A percentile compares a stretch with the other conserved stretches of the same genome.
Conservation (phyloP, 2,797 vertebrate species). For the Aplochiton taeniatus region DNA sequence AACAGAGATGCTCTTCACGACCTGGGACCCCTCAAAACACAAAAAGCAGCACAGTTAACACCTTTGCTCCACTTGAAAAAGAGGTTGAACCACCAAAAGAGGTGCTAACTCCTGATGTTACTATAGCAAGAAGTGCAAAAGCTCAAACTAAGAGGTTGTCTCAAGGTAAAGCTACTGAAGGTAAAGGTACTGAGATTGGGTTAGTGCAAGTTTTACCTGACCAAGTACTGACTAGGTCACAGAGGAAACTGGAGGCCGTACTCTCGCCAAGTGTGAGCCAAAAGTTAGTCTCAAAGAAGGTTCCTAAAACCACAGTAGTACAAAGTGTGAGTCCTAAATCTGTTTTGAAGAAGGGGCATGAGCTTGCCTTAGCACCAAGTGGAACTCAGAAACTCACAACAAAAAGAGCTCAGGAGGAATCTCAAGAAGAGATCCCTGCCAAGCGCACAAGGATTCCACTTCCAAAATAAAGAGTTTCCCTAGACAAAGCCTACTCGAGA, state of each 20-base stretch:
- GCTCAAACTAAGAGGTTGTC: conserved; percentile 45
- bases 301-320: conserved; percentile 34
- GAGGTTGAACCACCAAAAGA: conserved; percentile 44
- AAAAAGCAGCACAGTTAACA: conserved; percentile 34
- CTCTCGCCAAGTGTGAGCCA: conserved; percentile 41
- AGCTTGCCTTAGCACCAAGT: conserved; percentile 48
- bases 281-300: conserved; percentile 51
- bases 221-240: conserved; percentile 80
- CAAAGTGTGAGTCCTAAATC: conserved; percentile 50
- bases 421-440: conserved; percentile 58
- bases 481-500: conserved; percentile 35
- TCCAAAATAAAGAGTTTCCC: conserved; percentile 57
- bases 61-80: conserved; percentile 61
- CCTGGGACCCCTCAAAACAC: conserved; percentile 52
- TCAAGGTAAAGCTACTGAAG: conserved; percentile 34
- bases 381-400: conserved; percentile 51
- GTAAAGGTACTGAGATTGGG: conserved; percentile 35
- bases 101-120: conserved; percentile 43
- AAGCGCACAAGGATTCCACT: conserved; percentile 77
- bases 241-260: conserved; percentile 72
- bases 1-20: conserved; percentile 67
- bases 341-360: conserved; percentile 47
- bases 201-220: conserved; percentile 57
- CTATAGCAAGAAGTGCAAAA: conserved; percentile 52
- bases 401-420: conserved; percentile 59